Base-by-base conservation (phyloP, 2,113 vertebrate species). In the Gulo gulo region DNA sequence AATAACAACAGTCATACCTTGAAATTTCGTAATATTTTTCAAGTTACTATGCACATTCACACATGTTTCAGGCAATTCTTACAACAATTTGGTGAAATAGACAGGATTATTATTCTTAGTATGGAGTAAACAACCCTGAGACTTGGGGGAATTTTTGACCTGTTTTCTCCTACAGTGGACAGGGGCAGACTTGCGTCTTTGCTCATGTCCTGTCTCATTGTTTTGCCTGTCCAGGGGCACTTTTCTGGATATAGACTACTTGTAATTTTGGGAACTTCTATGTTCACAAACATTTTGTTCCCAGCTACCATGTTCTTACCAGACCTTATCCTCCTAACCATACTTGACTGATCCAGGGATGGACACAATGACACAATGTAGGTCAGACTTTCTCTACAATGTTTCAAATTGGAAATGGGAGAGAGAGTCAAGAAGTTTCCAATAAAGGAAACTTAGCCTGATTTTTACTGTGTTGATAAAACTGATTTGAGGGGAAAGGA, bases 11-110 rank as follows among this genome's bases (percentile, higher is more conserved):
- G 71, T 88, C 88, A 86, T 91, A 95, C 91, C 88, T 96, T 82
- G 87, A 91, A 96, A 97, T 96, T 97, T 80, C 29, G 13, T 85
- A 59, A 91, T 94, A 91, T 96, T 97, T 96, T 88, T 95, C 81
- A 96, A 95, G 74, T 95, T 81, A 16, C 79, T 96, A 18, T 4
- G 0, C 84, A 82, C 47, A 69, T 80, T 84, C 39, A 74, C n/a
- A n/a, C 59, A 79, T 1, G 1, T 81, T 89, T 83, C 80, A 81
- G 82, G 87, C 9, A 2, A 85, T 84, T 55, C 81, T 91, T 82
- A 23, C 3, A 69, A 87, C 24, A 31, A 24, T 96, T 88, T 84
- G 80, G 80, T 82, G 76, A 74, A 59, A 90, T 61, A 84, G 61
- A 31, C 36, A 74, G 59, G 7, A n/a, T 81, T 52, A 83, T 95